A percentile compares a stretch with the other conserved stretches of the same genome.
Evolutionary conservation across 2,113 vertebrate genomes (phyloP).

Genomic region (Morphnarchus princeps): DNA sequence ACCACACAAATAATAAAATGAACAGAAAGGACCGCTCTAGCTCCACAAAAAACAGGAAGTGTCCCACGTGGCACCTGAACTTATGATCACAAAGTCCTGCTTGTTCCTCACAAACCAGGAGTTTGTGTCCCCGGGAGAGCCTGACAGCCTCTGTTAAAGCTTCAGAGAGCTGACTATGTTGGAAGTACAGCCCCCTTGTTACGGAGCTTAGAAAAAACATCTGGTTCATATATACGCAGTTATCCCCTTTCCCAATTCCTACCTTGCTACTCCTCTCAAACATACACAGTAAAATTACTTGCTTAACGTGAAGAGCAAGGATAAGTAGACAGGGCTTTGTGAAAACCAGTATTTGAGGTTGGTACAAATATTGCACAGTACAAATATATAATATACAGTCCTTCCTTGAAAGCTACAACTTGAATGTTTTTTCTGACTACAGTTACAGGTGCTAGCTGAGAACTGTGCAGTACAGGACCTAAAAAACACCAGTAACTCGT

Average conservation of each 20-base stretch:
- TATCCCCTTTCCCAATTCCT: neutral
- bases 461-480: neutral
- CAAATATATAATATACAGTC: neutral
- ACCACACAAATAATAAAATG: neutral
- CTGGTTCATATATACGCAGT: neutral
- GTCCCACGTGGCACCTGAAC: neutral
- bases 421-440: neutral
- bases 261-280: neutral
- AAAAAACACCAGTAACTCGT: neutral
- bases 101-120: neutral
- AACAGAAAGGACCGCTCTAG: neutral
- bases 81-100: neutral
- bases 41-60: neutral
- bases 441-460: constrained; percentile 1
- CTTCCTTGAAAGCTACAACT: neutral
- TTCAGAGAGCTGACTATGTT: neutral
- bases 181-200: neutral
- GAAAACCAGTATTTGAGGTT: neutral
- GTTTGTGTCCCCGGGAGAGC: neutral
- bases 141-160: neutral
- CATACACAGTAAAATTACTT: neutral
- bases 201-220: neutral
- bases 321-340: neutral
- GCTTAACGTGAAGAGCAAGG: neutral
- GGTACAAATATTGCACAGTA: neutral